Conservation (phyloP, 2,888 invertebrate species). For the Epistrophella euchroma region DNA sequence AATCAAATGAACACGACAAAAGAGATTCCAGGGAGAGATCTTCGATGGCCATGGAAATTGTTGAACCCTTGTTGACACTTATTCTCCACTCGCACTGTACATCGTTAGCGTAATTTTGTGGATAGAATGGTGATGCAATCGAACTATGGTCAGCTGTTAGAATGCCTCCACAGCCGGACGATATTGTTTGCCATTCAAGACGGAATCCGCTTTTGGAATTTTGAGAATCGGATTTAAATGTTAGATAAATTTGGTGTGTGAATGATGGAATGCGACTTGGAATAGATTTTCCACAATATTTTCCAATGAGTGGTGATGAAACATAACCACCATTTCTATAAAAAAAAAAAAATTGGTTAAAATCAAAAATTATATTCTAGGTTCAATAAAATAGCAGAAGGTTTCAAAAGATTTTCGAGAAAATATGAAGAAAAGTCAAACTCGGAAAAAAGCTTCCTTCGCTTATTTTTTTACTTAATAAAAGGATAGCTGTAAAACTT, state of each 20-base stretch:
- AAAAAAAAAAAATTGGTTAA: not conserved
- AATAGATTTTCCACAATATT: slow-evolving; percentile 89
- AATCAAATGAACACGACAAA: slow-evolving; percentile 88
- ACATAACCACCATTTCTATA: slow-evolving; percentile 90
- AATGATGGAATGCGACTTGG: slow-evolving; percentile 89
- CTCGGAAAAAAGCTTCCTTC: too few relatives aligned
- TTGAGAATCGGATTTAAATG: slow-evolving; percentile 90
- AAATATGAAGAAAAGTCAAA: too few relatives aligned
- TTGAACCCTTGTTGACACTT: slow-evolving; percentile 88
- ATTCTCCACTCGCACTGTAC: slow-evolving; percentile 93
- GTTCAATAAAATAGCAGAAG: too few relatives aligned
- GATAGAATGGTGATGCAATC: slow-evolving; percentile 94
- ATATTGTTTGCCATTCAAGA: slow-evolving; percentile 88
- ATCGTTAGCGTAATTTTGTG: slow-evolving; percentile 88
- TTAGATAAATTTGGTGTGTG: slow-evolving; percentile 89
- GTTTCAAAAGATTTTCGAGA: too few relatives aligned
- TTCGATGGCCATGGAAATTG: slow-evolving; percentile 87
- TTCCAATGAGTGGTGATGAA: slow-evolving; percentile 90
- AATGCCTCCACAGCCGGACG: slow-evolving; percentile 92
- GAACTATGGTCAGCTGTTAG: slow-evolving; percentile 88
- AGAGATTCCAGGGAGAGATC: slow-evolving; percentile 90
- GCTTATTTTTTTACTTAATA: too few relatives aligned
- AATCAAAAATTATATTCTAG: too few relatives aligned
- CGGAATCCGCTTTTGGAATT: slow-evolving; percentile 88
- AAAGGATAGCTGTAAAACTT: too few relatives aligned